These are phyloP conservation scores for Psix sp. DNA, from an alignment of 1,140 invertebrate genomes.

Conservation along the genomic window DNA sequence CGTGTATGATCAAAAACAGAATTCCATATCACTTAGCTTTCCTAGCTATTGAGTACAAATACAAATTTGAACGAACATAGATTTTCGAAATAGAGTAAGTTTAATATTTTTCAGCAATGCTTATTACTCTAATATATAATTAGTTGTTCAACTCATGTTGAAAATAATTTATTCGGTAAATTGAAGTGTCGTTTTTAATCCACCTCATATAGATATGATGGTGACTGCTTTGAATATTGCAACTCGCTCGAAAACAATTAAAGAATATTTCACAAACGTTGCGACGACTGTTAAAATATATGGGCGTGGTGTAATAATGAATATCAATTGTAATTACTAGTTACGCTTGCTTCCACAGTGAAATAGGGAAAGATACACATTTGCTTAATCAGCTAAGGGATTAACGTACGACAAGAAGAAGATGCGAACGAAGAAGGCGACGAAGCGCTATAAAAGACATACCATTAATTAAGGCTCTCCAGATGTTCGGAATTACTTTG, in stretches of 20 bases:
- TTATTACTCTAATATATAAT: no score
- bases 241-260: no score
- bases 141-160: no score
- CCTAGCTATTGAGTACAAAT: no score
- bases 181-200: no score
- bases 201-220: no score
- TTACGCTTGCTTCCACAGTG: slow-evolving; percentile 39
- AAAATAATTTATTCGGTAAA: no score
- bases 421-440: slow-evolving; percentile 62
- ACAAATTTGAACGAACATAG: no score
- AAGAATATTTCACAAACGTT: slow-evolving; percentile 22
- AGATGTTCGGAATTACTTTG: slow-evolving; percentile 75
- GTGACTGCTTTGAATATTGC: no score
- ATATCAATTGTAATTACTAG: slow-evolving; percentile 65
- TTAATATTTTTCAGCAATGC: no score
- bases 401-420: slow-evolving; percentile 64
- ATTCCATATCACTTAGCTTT: slow-evolving; percentile 7
- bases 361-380: slow-evolving; percentile 67
- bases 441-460: slow-evolving; percentile 68
- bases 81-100: no score
- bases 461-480: slow-evolving; percentile 74
- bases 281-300: slow-evolving; percentile 26
- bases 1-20: slow-evolving; percentile 23
- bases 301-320: slow-evolving; percentile 48
- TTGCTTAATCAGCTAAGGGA: slow-evolving; percentile 68